A percentile compares a stretch with the other conserved stretches of the same genome.
Evolutionary conservation across 2,113 vertebrate species (phyloP).

Genomic region (Gymnogyps californianus): DNA sequence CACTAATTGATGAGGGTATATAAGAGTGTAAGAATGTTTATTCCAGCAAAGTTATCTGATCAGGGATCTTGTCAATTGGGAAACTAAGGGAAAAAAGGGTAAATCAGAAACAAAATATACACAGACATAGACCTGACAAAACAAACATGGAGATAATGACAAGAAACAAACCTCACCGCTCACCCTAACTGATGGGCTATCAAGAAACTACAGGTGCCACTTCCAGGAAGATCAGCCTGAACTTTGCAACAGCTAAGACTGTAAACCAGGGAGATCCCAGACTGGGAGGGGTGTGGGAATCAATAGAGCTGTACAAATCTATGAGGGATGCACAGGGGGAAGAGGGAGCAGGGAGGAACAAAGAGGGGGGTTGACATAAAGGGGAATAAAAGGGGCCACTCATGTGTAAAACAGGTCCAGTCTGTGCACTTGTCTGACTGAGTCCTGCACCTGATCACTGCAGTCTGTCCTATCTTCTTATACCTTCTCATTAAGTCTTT

Average conservation of each 20-base stretch:
- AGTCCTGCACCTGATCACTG: neutral
- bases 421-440: neutral
- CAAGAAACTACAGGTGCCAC: neutral
- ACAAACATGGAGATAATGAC: neutral
- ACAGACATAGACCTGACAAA: neutral
- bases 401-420: neutral
- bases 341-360: neutral
- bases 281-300: neutral
- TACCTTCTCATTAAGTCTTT: neutral
- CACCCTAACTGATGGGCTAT: neutral
- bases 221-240: neutral
- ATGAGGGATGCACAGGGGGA: neutral
- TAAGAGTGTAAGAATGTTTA: neutral
- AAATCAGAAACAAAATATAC: neutral
- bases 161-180: neutral
- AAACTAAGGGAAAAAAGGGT: neutral
- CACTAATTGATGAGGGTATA: neutral
- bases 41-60: neutral
- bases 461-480: neutral
- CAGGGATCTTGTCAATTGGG: neutral
- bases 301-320: neutral
- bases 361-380: accelerated
- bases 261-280: neutral
- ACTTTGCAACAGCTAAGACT: neutral
- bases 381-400: neutral